Percentiles rank a stretch among this genome's conserved stretches.
Evolutionary conservation across 2,888 invertebrate species (phyloP).

Genomic region (Synergus gifuensis): DNA sequence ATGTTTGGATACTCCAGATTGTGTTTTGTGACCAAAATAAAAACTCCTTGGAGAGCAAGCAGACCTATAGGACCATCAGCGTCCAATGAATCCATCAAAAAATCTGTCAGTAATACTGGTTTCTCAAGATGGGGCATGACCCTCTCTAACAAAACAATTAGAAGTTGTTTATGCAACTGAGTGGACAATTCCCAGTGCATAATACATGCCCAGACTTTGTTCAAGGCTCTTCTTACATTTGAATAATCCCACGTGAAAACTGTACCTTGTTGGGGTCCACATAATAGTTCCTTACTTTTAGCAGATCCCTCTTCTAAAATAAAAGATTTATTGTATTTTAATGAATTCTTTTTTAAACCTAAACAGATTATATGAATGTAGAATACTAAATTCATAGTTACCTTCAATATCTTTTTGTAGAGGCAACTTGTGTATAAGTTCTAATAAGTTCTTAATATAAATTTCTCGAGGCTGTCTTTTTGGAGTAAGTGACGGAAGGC

Average conservation of each 20-base stretch:
- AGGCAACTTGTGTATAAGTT: constrained; percentile 81
- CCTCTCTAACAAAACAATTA: constrained; percentile 89
- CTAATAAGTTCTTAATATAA: constrained; percentile 83
- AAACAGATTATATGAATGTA: background rate
- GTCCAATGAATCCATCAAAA: constrained; percentile 93
- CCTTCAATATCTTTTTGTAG: constrained; percentile 78
- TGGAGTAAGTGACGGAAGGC: constrained; percentile 81
- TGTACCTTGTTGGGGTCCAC: constrained; percentile 70
- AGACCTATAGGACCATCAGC: constrained; percentile 92
- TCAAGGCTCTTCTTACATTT: constrained; percentile 81
- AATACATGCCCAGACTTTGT: constrained; percentile 88
- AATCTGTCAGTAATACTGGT: constrained; percentile 93
- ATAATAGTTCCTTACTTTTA: constrained; percentile 66
- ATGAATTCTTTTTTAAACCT: background rate
- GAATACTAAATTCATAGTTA: constrained; percentile 58
- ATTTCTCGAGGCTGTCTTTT: constrained; percentile 80
- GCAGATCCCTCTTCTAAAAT: constrained; percentile 61
- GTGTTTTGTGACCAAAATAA: constrained; percentile 92
- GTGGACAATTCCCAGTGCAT: constrained; percentile 86
- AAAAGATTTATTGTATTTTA: constrained; percentile 36
- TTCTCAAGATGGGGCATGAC: constrained; percentile 89
- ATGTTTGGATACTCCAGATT: constrained; percentile 98
- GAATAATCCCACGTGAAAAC: constrained; percentile 82
- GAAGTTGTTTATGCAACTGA: constrained; percentile 86
- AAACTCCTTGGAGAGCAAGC: constrained; percentile 94